Percentiles rank a stretch among this genome's conserved stretches.
These are phyloP conservation scores for Eupelmus urozonus DNA, from an alignment of 2,888 invertebrate species.

Conservation along the genomic window DNA sequence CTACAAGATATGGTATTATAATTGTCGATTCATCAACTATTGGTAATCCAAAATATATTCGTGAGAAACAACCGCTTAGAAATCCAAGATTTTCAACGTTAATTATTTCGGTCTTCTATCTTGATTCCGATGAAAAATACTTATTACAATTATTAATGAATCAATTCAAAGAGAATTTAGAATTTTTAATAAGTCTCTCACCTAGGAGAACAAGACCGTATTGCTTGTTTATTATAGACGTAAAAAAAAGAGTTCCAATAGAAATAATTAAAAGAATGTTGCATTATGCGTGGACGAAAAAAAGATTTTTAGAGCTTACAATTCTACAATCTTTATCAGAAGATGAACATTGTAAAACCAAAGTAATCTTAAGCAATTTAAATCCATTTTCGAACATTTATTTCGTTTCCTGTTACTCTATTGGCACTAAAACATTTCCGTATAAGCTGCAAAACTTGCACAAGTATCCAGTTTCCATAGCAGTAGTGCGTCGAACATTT, in stretches of 20 bases:
- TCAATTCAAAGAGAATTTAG: not conserved
- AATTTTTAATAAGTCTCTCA: conserved; percentile 30
- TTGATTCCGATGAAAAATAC: not conserved
- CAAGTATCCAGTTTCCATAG: conserved; percentile 3
- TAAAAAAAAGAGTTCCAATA: not conserved
- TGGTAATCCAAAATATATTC: not conserved
- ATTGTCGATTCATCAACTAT: not conserved
- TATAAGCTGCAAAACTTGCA: conserved; percentile 45
- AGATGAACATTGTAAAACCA: not conserved
- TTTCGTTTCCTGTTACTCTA: not conserved
- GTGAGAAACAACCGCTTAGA: not conserved
- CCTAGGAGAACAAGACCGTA: conserved; percentile 16
- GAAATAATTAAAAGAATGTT: not conserved
- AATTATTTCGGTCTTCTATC: not conserved
- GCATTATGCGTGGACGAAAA: conserved; percentile 28
- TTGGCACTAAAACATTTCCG: conserved; percentile 3
- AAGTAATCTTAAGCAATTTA: conserved; percentile 6
- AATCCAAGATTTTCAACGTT: conserved; percentile 9
- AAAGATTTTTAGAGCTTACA: conserved; percentile 45
- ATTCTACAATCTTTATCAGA: conserved; percentile 8
- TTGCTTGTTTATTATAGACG: conserved; percentile 17
- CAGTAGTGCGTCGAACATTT: conserved; percentile 26
- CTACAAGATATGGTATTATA: not conserved
- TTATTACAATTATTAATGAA: not conserved
- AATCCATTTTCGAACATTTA: conserved; percentile 41